Conservation (phyloP, 2,797 vertebrate genomes). For the Sebastolobus alascanus region DNA sequence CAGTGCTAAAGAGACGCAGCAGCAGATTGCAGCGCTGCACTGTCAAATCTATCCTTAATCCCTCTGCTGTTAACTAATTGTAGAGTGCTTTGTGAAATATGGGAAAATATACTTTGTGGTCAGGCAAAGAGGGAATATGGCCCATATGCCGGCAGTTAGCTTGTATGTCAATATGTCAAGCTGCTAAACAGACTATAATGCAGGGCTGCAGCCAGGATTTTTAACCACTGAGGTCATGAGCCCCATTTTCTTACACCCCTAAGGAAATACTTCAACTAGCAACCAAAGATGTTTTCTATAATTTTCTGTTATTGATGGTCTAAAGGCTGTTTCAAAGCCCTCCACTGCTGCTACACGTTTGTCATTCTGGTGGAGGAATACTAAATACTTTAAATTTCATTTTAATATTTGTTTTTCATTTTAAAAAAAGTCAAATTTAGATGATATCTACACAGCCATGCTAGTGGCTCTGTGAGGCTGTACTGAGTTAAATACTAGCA, state of each 20-base stretch:
- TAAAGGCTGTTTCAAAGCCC: neutral
- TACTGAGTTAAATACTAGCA: neutral
- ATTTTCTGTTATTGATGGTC: neutral
- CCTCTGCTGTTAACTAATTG: slow-evolving; percentile 83
- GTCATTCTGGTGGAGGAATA: neutral
- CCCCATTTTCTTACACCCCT: neutral
- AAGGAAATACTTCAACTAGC: neutral
- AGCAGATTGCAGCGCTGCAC: slow-evolving; percentile 80
- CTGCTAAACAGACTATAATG: slow-evolving; percentile 14
- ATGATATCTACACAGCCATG: neutral
- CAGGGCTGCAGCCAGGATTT: neutral
- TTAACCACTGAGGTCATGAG: slow-evolving; percentile 1
- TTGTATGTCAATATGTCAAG: slow-evolving; percentile 41
- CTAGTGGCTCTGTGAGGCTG: neutral
- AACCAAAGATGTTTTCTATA: neutral
- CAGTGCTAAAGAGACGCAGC: slow-evolving; percentile 72
- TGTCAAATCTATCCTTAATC: slow-evolving; percentile 84
- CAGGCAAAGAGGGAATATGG: slow-evolving; percentile 52
- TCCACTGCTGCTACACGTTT: neutral
- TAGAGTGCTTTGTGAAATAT: slow-evolving; percentile 77
- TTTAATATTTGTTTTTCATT: neutral
- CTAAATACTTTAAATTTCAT: neutral
- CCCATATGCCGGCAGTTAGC: slow-evolving; percentile 52
- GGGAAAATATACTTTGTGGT: slow-evolving; percentile 72
- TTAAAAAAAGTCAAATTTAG: neutral